Percentiles rank a stretch among this genome's conserved stretches.
phyloP scores from a whole-genome alignment of 1,140 invertebrate genomes.

The Lordiphosa clarofinis region DNA sequence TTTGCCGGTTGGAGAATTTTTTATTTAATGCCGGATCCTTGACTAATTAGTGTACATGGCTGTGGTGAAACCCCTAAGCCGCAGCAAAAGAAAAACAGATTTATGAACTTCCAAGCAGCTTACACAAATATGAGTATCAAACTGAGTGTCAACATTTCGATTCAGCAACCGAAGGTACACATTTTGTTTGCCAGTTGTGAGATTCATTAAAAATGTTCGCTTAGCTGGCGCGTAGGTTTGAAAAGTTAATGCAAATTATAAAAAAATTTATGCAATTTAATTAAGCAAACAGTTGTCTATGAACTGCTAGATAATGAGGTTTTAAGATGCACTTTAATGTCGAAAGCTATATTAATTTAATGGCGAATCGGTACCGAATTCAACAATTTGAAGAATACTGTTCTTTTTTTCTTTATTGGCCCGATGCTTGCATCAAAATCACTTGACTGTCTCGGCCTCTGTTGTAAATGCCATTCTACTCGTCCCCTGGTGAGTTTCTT shows the following conservation, averaged over 20 bases:
- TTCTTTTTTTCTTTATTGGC: no score
- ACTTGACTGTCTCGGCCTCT: no score
- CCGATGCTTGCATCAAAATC: no score
- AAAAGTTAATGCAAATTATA: conserved; percentile 21
- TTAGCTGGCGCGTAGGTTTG: conserved; percentile 31
- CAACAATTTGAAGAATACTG: no score
- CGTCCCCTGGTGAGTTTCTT: no score
- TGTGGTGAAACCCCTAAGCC: conserved; percentile 15
- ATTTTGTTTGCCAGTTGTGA: conserved; percentile 10
- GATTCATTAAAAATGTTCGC: conserved; percentile 64
- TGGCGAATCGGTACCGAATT: no score
- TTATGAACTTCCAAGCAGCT: conserved; percentile 25
- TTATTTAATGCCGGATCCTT: conserved; percentile 49
- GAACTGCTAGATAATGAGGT: no score
- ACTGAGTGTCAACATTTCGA: conserved; percentile 21
- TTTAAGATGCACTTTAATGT: no score
- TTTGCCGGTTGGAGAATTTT: conserved; percentile 13
- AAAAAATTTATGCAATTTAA: background rate
- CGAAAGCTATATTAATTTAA: no score
- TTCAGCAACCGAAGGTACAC: background rate
- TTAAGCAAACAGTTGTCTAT: no score
- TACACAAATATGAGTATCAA: conserved; percentile 11
- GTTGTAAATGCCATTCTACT: no score
- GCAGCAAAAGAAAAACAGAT: conserved; percentile 18
- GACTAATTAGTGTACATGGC: conserved; percentile 55